Conservation (phyloP, 2,113 vertebrate species). For the Platichthys stellatus region DNA sequence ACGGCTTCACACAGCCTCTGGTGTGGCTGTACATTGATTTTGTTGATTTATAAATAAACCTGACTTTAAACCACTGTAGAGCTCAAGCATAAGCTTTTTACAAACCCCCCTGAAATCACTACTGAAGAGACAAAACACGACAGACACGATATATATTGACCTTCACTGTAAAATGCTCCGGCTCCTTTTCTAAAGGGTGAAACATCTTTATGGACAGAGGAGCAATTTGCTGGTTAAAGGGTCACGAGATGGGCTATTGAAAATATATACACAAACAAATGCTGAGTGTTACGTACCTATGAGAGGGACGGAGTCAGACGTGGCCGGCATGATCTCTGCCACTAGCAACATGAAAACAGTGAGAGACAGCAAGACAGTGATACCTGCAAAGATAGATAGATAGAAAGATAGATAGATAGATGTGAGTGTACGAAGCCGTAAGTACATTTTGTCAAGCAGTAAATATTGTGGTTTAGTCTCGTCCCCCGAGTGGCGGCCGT, state of each 20-base stretch:
- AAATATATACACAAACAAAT: neutral
- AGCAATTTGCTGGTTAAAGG: neutral
- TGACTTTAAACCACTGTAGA: neutral
- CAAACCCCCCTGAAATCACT: neutral
- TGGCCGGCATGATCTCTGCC: constrained; percentile 81
- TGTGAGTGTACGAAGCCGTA: neutral
- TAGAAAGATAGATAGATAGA: neutral
- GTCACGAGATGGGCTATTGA: too few species aligned
- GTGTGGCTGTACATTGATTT: neutral
- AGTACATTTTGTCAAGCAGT: neutral
- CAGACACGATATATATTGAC: constrained; percentile 7
- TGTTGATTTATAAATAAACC: neutral
- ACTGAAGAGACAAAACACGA: neutral
- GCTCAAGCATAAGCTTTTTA: neutral
- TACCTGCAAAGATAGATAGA: constrained; percentile 61
- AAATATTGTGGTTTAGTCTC: constrained; percentile 7
- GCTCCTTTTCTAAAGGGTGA: constrained; percentile 7
- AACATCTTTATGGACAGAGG: neutral
- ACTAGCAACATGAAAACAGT: constrained; percentile 82
- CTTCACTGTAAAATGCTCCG: neutral
- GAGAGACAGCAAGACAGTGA: constrained; percentile 81
- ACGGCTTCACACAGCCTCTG: neutral
- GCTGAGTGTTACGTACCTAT: constrained; percentile 70
- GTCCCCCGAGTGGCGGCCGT: neutral
- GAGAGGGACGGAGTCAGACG: constrained; percentile 82